A percentile compares a stretch with the other conserved stretches of the same genome.
Evolutionary conservation across 2,888 invertebrate genomes (phyloP).

Genomic region (Frankliniella fusca): DNA sequence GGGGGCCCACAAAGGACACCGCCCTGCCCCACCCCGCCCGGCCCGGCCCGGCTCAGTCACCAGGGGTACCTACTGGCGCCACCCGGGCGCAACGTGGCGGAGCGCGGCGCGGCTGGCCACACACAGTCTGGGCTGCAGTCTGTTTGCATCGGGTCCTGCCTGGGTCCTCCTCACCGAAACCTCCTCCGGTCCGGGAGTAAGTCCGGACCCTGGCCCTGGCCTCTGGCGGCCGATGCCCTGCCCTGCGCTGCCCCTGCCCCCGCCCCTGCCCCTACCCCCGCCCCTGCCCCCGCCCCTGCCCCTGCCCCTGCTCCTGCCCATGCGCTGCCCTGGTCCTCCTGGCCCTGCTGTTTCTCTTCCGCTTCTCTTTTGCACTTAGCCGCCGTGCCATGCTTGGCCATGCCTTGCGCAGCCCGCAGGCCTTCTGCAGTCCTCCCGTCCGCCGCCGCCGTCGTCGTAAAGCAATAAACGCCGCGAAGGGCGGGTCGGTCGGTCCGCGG

Average conservation of each 20-base stretch:
- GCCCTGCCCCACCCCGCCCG: background rate
- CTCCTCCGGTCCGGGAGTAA: background rate
- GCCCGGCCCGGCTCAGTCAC: background rate
- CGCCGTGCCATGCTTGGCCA: background rate
- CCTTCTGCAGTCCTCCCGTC: background rate
- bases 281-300: too few relatives aligned
- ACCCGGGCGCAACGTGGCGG: background rate
- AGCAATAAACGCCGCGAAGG: constrained; percentile 3
- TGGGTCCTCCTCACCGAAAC: background rate
- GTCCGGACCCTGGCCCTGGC: too few relatives aligned
- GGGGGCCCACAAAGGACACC: too few relatives aligned
- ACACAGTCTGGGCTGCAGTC: background rate
- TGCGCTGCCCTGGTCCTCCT: too few relatives aligned
- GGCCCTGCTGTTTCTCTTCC: background rate
- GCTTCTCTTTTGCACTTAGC: too few relatives aligned
- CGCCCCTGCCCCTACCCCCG: too few relatives aligned
- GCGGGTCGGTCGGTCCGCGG: background rate
- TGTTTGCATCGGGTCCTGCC: too few relatives aligned
- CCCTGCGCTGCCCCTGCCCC: too few relatives aligned
- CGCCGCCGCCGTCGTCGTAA: background rate
- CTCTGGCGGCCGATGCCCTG: too few relatives aligned
- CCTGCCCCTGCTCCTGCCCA: too few relatives aligned
- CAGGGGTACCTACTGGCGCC: background rate
- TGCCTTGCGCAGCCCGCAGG: background rate
- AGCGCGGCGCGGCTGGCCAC: background rate